Conservation (phyloP, 2,888 invertebrate genomes). For the Arge pagana region DNA sequence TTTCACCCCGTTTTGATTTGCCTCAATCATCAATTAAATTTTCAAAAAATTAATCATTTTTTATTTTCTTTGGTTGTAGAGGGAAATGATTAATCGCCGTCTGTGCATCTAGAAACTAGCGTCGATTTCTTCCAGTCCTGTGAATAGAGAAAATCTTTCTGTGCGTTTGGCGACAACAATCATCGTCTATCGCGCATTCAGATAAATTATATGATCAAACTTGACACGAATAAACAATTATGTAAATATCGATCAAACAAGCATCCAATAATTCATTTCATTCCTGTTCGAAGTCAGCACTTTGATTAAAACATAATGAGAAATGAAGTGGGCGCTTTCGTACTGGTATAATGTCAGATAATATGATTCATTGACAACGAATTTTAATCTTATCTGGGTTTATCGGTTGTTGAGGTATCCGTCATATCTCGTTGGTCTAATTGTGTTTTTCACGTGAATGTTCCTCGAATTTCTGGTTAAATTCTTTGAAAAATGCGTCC, state of each 20-base stretch:
- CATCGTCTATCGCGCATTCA: conserved; percentile 17
- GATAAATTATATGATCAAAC: conserved; percentile 25
- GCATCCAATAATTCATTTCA: not conserved
- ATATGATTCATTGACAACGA: conserved; percentile 6
- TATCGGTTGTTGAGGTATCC: conserved; percentile 36
- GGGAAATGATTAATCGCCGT: conserved; percentile 43
- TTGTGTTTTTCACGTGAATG: not conserved
- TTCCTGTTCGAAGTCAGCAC: not conserved
- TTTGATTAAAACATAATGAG: not conserved
- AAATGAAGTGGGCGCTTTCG: no score
- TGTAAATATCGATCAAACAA: conserved; percentile 20
- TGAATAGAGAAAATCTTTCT: conserved; percentile 41
- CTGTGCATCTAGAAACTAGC: conserved; percentile 37
- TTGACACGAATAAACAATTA: conserved; percentile 29
- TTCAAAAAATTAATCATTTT: conserved; percentile 13
- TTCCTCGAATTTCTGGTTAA: not conserved
- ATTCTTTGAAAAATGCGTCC: not conserved
- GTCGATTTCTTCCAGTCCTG: conserved; percentile 40
- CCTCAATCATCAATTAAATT: no score
- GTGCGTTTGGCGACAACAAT: conserved; percentile 24
- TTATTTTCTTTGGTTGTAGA: conserved; percentile 48
- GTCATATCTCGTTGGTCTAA: conserved; percentile 1
- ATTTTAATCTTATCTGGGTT: conserved; percentile 46
- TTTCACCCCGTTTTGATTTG: no score
- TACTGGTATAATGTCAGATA: no score